Conservation (phyloP, 2,113 vertebrate genomes). For the Dicentrarchus labrax region DNA sequence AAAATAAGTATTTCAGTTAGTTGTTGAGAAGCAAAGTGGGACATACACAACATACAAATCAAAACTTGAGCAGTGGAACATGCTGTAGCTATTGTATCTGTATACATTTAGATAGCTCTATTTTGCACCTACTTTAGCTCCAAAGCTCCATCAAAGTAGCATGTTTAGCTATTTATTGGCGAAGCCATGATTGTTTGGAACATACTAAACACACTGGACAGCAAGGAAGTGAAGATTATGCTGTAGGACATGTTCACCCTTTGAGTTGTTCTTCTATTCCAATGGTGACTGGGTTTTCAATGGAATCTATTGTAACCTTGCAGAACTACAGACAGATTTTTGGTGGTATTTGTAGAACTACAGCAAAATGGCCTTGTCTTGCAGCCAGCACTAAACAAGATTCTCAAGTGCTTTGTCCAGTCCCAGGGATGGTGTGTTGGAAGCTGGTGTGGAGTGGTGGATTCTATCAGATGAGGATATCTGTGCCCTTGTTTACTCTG, state of each 20-base stretch:
- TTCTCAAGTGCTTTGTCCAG: conserved; percentile 27
- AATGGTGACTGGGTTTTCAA: neutral
- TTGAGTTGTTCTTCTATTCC: neutral
- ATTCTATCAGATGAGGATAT: conserved; percentile 53
- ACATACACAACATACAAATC: neutral
- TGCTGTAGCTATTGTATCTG: neutral
- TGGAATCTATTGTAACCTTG: too few species aligned
- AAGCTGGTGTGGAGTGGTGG: conserved; percentile 26
- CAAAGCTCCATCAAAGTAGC: too few species aligned
- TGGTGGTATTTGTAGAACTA: neutral
- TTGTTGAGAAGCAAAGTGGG: neutral
- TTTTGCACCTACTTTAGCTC: too few species aligned
- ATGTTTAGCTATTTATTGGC: too few species aligned
- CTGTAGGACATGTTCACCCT: neutral
- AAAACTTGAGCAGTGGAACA: neutral
- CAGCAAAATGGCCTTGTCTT: neutral
- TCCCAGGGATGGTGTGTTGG: neutral
- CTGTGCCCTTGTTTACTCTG: conserved; percentile 64
- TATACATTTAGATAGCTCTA: neutral
- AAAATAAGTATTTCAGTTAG: neutral
- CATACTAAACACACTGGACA: neutral
- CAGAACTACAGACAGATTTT: neutral
- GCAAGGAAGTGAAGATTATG: neutral
- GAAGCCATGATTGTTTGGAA: neutral
- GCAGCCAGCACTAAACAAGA: conserved; percentile 11